Evolutionary conservation across 2,888 invertebrate species (phyloP).

Genomic region (Lissonota sp.): DNA sequence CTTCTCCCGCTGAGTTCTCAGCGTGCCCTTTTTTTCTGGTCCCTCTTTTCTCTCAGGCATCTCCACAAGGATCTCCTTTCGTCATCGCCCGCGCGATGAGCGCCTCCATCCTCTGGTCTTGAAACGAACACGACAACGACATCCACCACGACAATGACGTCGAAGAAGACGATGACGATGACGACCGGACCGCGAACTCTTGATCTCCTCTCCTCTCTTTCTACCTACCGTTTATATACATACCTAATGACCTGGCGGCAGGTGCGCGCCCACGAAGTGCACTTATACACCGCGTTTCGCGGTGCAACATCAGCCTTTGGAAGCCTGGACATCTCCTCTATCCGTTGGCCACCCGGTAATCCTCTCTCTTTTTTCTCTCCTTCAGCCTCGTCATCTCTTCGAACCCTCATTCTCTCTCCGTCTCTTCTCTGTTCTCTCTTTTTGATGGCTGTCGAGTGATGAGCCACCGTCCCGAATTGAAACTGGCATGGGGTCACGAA

Average conservation of each 20-base stretch:
- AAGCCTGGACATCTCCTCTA: constrained; percentile 36
- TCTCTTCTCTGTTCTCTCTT: constrained; percentile 49
- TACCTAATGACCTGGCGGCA: constrained; percentile 82
- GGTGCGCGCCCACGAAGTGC: constrained; percentile 73
- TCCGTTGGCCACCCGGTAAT: constrained; percentile 58
- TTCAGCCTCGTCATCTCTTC: constrained; percentile 59
- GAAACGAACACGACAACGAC: constrained; percentile 43
- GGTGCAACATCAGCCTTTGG: constrained; percentile 40
- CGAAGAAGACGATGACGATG: constrained; percentile 38
- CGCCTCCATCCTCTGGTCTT: constrained; percentile 17
- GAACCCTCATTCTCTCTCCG: constrained; percentile 49
- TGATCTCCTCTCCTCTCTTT: constrained; percentile 67
- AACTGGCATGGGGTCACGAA: constrained; percentile 48
- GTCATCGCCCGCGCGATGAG: constrained; percentile 47
- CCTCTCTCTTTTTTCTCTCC: constrained; percentile 55
- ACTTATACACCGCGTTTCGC: constrained; percentile 32
- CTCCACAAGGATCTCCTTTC: constrained; percentile 38
- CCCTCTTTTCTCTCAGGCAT: constrained; percentile 50
- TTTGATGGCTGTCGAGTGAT: constrained; percentile 26
- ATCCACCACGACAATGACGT: constrained; percentile 43
- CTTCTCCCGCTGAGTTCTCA: constrained; percentile 59
- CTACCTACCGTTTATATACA: constrained; percentile 81
- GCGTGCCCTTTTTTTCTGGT: constrained; percentile 39
- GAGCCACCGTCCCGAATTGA: constrained; percentile 51
- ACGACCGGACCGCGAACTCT: constrained; percentile 61